phyloP scores from a whole-genome alignment of 2,797 vertebrate species.

The Alca torda region DNA sequence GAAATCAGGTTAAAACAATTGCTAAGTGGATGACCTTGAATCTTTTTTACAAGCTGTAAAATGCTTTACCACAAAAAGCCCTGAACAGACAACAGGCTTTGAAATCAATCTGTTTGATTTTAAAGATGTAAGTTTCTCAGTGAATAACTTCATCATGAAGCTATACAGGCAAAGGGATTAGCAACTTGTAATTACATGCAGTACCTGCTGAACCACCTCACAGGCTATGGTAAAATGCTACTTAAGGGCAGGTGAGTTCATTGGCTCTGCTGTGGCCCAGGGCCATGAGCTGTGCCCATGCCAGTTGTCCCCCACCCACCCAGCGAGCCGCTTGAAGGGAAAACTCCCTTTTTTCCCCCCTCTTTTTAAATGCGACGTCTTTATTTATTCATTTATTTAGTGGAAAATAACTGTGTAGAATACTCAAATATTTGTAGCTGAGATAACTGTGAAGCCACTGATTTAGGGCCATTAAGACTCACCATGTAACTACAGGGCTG shows the following conservation, averaged over 20 bases:
- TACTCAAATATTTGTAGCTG: neutral
- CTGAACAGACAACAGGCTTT: neutral
- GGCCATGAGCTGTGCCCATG: rapidly evolving
- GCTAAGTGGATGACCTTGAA: neutral
- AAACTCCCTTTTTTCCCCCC: neutral
- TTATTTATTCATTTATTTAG: neutral
- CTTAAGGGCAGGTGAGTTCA: neutral
- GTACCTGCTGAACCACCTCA: neutral
- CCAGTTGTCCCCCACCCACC: neutral
- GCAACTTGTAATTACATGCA: neutral
- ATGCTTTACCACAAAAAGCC: neutral
- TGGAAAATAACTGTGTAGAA: neutral
- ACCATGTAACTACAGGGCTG: neutral
- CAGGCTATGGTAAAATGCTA: neutral
- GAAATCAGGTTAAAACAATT: neutral
- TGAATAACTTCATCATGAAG: neutral
- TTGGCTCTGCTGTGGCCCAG: rapidly evolving
- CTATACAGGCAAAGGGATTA: neutral
- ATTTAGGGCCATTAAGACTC: neutral
- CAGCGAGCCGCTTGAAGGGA: neutral
- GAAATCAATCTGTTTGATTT: neutral
- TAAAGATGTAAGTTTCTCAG: neutral
- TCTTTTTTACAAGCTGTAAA: neutral
- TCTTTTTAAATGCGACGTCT: neutral
- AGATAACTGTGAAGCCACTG: neutral